Conservation (phyloP, 64 coral and sea anemone species). For the Montipora foliosa region DNA sequence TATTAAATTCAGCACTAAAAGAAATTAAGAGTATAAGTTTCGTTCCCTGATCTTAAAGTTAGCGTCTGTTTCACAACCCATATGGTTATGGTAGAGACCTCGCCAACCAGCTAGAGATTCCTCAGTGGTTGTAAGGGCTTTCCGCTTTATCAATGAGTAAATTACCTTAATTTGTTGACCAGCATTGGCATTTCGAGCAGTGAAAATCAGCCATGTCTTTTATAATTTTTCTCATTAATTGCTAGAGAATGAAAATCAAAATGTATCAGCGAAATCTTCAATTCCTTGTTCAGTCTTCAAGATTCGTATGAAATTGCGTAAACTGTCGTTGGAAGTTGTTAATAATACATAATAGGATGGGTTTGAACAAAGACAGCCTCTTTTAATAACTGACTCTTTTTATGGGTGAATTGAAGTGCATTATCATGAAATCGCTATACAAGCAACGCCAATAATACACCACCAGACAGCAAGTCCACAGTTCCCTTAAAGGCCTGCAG, state of each 20-base stretch:
- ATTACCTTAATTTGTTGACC: background rate
- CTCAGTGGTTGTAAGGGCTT: too few species aligned
- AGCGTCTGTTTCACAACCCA: too few species aligned
- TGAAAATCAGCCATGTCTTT: background rate
- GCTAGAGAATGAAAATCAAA: background rate
- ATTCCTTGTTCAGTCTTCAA: background rate
- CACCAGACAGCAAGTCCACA: too few species aligned
- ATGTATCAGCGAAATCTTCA: background rate
- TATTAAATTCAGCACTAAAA: background rate
- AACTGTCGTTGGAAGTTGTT: background rate
- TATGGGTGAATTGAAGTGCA: too few species aligned
- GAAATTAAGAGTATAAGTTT: background rate
- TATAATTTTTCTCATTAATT: background rate
- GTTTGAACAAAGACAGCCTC: background rate
- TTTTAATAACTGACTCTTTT: background rate
- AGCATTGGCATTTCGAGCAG: background rate
- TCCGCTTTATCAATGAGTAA: background rate
- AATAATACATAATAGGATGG: background rate
- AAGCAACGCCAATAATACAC: too few species aligned
- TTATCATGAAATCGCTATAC: too few species aligned
- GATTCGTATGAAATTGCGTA: slow-evolving; percentile 6
- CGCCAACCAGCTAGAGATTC: too few species aligned
- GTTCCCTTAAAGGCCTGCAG: too few species aligned
- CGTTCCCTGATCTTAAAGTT: too few species aligned
- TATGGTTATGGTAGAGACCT: too few species aligned